phyloP scores from a whole-genome alignment of 2,888 invertebrate genomes.

The Catocala fraxini region DNA sequence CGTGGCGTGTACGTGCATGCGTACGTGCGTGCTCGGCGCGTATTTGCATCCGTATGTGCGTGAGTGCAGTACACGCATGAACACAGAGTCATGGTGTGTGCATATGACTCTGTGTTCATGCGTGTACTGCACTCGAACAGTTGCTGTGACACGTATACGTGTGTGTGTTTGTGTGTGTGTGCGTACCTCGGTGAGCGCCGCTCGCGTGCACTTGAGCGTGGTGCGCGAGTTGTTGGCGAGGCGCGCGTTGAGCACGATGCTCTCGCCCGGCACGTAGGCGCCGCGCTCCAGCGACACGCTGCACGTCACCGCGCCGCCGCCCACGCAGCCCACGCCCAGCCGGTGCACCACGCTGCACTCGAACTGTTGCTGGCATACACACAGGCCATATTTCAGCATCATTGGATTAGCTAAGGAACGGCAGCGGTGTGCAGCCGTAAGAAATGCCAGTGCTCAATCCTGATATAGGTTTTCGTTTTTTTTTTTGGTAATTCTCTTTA shows the following conservation, averaged over 20 bases:
- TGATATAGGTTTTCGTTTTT: too few species aligned
- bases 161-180: too few species aligned
- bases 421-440: too few species aligned
- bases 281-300: slow-evolving; percentile 95
- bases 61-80: too few species aligned
- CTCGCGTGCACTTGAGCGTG: slow-evolving; percentile 94
- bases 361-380: slow-evolving; percentile 88
- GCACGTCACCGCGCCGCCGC: slow-evolving; percentile 95
- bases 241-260: slow-evolving; percentile 94
- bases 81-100: too few species aligned
- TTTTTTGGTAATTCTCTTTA: too few species aligned
- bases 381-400: not conserved
- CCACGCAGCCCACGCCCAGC: slow-evolving; percentile 95
- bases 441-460: too few species aligned
- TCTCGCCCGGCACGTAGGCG: slow-evolving; percentile 98
- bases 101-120: too few species aligned
- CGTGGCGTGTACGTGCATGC: not conserved
- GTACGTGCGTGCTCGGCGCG: not conserved
- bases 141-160: too few species aligned
- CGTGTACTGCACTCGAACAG: too few species aligned
- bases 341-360: slow-evolving; percentile 97
- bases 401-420: too few species aligned
- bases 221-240: slow-evolving; percentile 95
- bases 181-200: slow-evolving; percentile 89
- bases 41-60: too few species aligned